Percentiles rank a stretch among this genome's conserved stretches.
Conservation (phyloP, 1,140 invertebrate species). For the Drosophila nannoptera region DNA sequence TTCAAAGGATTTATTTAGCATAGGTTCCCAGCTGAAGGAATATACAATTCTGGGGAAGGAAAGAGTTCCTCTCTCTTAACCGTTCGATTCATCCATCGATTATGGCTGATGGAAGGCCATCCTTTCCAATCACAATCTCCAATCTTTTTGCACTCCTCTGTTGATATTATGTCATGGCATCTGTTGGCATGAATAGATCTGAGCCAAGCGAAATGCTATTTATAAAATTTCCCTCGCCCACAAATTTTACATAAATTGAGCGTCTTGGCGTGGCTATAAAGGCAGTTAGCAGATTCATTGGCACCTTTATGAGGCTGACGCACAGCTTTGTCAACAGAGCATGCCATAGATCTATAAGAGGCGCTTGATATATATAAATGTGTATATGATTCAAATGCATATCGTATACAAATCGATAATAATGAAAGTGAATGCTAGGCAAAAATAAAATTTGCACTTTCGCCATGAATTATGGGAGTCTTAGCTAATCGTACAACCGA, state of each 20-base stretch:
- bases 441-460: conserved; percentile 34
- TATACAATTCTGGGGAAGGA: too few relatives aligned
- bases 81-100: too few relatives aligned
- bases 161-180: not conserved
- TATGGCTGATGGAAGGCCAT: too few relatives aligned
- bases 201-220: conserved; percentile 7
- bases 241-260: conserved; percentile 25
- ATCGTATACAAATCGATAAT: not conserved
- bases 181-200: not conserved
- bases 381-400: too few relatives aligned
- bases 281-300: conserved; percentile 31
- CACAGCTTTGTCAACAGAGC: conserved; percentile 2
- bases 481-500: conserved; percentile 29
- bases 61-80: too few relatives aligned
- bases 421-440: conserved; percentile 37
- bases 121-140: too few relatives aligned
- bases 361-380: conserved; percentile 1
- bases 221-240: conserved; percentile 24
- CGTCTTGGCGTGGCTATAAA: conserved; percentile 7
- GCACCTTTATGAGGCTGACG: not conserved
- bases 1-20: too few relatives aligned
- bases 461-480: conserved; percentile 36
- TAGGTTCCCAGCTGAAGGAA: too few relatives aligned
- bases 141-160: too few relatives aligned
- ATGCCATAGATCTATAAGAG: conserved; percentile 5